phyloP scores from a whole-genome alignment of 2,888 invertebrate species.

The Lithophane socia region DNA sequence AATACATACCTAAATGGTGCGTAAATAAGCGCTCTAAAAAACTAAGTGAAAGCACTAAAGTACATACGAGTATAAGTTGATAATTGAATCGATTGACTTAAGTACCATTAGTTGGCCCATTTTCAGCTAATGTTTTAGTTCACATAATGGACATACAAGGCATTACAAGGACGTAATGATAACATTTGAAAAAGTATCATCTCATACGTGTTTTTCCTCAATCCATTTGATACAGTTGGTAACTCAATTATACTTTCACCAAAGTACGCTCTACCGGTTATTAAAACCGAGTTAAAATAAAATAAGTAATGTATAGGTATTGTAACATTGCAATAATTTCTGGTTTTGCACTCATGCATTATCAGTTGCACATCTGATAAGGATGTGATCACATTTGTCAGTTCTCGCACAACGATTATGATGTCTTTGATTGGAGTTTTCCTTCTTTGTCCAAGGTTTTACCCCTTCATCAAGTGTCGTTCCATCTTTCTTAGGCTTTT shows the following conservation, averaged over 20 bases:
- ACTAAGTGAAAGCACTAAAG: neutral
- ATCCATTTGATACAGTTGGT: constrained; percentile 4
- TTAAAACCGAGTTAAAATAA: constrained; percentile 46
- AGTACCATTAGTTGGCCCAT: neutral
- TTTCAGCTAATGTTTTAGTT: neutral
- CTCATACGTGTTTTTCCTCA: neutral
- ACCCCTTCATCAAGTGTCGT: no score
- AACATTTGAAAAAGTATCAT: neutral
- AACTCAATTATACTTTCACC: constrained; percentile 42
- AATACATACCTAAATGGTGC: neutral
- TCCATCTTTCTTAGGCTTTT: neutral
- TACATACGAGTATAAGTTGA: neutral
- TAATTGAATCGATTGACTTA: neutral
- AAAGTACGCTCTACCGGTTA: constrained; percentile 26
- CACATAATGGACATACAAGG: neutral
- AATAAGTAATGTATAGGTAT: constrained; percentile 6
- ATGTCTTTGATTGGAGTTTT: no score
- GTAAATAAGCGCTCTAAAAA: neutral
- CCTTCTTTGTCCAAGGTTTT: neutral
- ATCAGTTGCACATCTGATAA: constrained; percentile 56
- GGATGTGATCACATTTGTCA: constrained; percentile 21
- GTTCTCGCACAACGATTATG: neutral
- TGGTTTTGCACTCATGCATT: constrained; percentile 52
- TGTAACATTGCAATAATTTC: constrained; percentile 40
- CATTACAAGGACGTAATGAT: neutral